These are phyloP conservation scores for Drosophila quinaria DNA, from an alignment of 2,888 invertebrate species.

Conservation along the genomic window DNA sequence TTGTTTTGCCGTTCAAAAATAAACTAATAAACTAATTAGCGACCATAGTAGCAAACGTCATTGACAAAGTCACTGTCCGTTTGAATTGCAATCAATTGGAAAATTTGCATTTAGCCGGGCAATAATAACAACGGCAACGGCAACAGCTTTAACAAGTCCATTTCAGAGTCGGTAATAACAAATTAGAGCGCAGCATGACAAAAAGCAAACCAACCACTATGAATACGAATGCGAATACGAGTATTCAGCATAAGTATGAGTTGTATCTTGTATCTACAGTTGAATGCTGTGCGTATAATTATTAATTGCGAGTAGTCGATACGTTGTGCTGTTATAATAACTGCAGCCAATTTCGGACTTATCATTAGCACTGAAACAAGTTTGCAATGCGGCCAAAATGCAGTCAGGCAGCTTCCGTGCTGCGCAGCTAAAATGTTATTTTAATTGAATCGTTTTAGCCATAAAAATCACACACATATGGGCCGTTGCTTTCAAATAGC, in stretches of 20 bases:
- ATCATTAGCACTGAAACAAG: conserved; percentile 55
- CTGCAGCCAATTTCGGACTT: conserved; percentile 56
- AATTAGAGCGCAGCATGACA: conserved; percentile 67
- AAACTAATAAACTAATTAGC: conserved; percentile 72
- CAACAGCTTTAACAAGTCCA: conserved; percentile 57
- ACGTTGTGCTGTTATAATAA: conserved; percentile 28
- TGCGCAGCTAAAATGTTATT: conserved; percentile 57
- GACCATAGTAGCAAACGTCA: conserved; percentile 38
- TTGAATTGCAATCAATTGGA: conserved; percentile 79
- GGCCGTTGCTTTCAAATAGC: conserved; percentile 58
- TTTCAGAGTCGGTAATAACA: conserved; percentile 66
- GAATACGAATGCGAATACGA: not conserved
- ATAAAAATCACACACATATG: conserved; percentile 49
- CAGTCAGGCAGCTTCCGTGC: conserved; percentile 77
- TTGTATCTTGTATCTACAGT: conserved; percentile 16
- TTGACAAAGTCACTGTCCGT: conserved; percentile 37
- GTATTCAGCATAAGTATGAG: conserved; percentile 8
- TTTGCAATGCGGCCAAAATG: conserved; percentile 59
- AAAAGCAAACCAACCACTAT: conserved; percentile 54
- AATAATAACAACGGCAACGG: conserved; percentile 30
- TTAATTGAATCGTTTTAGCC: conserved; percentile 65
- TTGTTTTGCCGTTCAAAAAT: conserved; percentile 64
- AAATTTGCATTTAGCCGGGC: conserved; percentile 77
- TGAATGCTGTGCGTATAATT: conserved; percentile 67
- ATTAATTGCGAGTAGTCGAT: conserved; percentile 63